Conservation (phyloP, 2,888 invertebrate species). For the Rotaria magnacalcarata region DNA sequence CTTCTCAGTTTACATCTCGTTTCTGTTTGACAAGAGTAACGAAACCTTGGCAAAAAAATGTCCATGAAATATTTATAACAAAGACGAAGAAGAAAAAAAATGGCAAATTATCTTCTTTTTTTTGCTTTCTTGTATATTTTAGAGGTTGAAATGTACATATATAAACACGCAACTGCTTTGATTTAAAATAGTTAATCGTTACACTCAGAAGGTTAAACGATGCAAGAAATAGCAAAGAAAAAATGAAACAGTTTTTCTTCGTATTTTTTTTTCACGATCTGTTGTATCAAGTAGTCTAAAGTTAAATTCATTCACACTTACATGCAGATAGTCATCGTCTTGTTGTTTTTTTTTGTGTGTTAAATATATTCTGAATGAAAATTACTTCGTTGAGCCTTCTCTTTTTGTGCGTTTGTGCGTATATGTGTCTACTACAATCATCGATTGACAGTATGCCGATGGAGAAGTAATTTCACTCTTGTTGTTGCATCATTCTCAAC, state of each 20-base stretch:
- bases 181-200: not conserved
- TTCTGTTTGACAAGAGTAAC: not conserved
- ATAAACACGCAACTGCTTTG: too few relatives aligned
- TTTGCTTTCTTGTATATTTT: too few relatives aligned
- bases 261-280: not conserved
- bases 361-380: not conserved
- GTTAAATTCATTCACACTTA: not conserved
- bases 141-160: too few relatives aligned
- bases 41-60: not conserved
- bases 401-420: too few relatives aligned
- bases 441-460: not conserved
- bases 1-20: constrained; percentile 12
- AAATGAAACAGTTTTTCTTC: not conserved
- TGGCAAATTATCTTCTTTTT: too few relatives aligned
- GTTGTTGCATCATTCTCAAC: not conserved
- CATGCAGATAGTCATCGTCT: not conserved
- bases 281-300: not conserved
- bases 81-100: too few relatives aligned
- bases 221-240: not conserved
- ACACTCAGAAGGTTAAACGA: not conserved
- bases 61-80: not conserved
- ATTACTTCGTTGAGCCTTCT: not conserved
- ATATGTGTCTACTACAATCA: not conserved
- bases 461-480: not conserved
- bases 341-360: not conserved